Conservation (phyloP, 2,797 vertebrate species). For the Enteromius fasciolatus region DNA sequence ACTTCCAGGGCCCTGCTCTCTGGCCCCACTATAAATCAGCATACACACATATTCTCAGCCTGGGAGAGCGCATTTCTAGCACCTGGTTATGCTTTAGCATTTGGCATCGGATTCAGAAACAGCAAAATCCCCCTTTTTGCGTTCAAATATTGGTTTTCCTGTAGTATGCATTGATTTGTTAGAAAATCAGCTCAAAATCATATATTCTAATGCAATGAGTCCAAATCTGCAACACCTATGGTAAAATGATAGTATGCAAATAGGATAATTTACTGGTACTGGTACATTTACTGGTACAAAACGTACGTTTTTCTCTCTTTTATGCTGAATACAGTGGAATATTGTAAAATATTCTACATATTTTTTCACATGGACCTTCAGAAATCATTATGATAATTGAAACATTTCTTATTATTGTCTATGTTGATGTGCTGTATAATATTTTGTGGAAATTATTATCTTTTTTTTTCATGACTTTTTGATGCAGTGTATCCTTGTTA, state of each 20-base stretch:
- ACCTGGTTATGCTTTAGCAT: constrained; percentile 26
- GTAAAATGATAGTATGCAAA: not conserved
- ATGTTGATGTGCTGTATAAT: not conserved
- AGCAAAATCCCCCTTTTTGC: not conserved
- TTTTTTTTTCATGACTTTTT: no score
- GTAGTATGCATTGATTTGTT: not conserved
- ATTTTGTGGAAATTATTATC: not conserved
- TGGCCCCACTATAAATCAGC: constrained; percentile 85
- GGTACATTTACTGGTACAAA: no score
- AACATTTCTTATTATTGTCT: not conserved
- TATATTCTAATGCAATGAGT: not conserved
- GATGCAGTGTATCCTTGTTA: not conserved
- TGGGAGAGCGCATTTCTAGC: constrained; percentile 14
- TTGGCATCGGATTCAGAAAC: constrained; percentile 9
- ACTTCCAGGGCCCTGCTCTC: constrained; percentile 82
- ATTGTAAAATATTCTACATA: not conserved
- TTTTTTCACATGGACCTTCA: no score
- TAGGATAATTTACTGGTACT: not conserved
- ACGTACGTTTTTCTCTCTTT: no score
- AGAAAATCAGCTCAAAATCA: not conserved
- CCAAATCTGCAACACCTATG: not conserved
- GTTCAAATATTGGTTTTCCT: not conserved
- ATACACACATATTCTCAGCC: constrained; percentile 61
- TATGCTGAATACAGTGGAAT: not conserved
- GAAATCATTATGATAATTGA: not conserved